Evolutionary conservation across 2,797 vertebrate species (phyloP).

Genomic region (Cetoscarus ocellatus): DNA sequence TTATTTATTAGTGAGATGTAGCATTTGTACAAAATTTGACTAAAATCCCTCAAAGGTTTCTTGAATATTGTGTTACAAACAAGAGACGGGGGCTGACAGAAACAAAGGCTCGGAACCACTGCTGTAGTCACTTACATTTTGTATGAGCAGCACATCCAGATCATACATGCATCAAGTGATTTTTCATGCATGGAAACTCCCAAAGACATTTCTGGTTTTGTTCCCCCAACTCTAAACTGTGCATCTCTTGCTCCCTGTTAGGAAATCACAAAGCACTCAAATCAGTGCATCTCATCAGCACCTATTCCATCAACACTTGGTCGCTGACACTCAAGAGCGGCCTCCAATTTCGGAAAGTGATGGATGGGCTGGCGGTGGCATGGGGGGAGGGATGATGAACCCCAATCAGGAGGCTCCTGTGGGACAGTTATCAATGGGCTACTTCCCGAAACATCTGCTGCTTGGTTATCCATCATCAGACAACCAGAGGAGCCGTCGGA

Average conservation of each 20-base stretch:
- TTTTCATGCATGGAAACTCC: neutral
- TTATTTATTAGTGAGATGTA: too few species aligned
- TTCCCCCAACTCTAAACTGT: constrained; percentile 1
- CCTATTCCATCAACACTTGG: constrained; percentile 59
- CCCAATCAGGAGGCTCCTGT: constrained; percentile 59
- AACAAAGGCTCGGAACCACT: neutral
- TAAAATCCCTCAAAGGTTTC: too few species aligned
- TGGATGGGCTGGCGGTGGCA: constrained; percentile 54
- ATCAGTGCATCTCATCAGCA: constrained; percentile 68
- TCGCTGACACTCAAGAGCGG: constrained; percentile 63
- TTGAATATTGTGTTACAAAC: too few species aligned
- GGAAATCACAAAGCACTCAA: constrained; percentile 24
- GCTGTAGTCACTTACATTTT: neutral
- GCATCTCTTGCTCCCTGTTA: constrained; percentile 4
- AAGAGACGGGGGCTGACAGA: too few species aligned
- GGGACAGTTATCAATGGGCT: constrained; percentile 68
- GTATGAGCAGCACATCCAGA: neutral
- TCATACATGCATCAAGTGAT: neutral
- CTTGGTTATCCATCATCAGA: constrained; percentile 72
- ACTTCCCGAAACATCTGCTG: constrained; percentile 79
- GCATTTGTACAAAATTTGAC: too few species aligned
- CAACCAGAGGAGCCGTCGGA: constrained; percentile 25
- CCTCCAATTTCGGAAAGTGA: constrained; percentile 65
- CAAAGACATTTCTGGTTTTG: too few species aligned
- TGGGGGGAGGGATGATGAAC: constrained; percentile 35